Base-by-base conservation (phyloP, 2,888 invertebrate genomes). In the Trichogramma evanescens region DNA sequence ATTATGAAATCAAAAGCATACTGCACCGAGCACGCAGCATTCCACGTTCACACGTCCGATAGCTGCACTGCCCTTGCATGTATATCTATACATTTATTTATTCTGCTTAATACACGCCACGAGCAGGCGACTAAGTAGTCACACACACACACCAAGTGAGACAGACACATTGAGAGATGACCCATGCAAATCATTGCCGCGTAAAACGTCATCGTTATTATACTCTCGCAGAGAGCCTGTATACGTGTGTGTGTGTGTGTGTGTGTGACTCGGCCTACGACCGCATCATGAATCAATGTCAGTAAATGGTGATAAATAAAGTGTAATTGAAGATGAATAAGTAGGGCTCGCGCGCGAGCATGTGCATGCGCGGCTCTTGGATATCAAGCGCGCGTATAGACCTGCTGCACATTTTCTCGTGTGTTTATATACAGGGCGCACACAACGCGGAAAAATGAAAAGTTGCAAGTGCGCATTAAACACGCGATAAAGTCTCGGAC, bases 251-350 rank as follows among this genome's bases (percentile, higher is more conserved):
- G 3, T 26, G 3, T 2, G 26, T 26, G 61, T 44, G 45, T 68
- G 68, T 70, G 66, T 70, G 71, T 71, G 69, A 72, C 26, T 26
- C 26, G 26, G 26, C 26, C 26, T 69, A 68, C 63, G 67, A 66
- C 59, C 68, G 61, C 72, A 67, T 71, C 71, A 75, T 74, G 72
- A 71, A 75, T 75, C 75, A 75, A 74, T 68, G 74, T 74, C 75
- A 70, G 70, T 69, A 74, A 75, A 75, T 74, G 73, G 74, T 75
- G 74, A 75, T 75, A 75, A 74, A 75, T 75, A 75, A 75, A 74
- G 74, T 72, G 71, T 73, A 74, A 74, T 74, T 73, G 72, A 71
- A 68, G 71, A 65, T 61, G 68, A 56, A 54, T 26, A 26, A 26
- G 26, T 26, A 26, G 26, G 26, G 26, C 26, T 26, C 26, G 26